phyloP scores from a whole-genome alignment of 2,888 invertebrate genomes.

The Meteorus cinctellus region DNA sequence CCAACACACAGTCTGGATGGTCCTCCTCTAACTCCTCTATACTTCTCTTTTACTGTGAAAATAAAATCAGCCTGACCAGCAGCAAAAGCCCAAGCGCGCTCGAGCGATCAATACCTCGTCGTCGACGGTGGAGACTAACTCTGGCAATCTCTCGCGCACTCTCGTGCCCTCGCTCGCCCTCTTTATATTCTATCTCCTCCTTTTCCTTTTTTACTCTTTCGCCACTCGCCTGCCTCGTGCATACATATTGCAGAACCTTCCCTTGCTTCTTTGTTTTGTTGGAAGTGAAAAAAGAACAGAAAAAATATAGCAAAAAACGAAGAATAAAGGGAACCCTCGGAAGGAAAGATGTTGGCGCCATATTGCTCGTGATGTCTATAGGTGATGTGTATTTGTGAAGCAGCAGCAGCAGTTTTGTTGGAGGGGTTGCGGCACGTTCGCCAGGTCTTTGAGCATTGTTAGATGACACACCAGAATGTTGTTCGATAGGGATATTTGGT shows the following conservation, averaged over 20 bases:
- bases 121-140: constrained; percentile 55
- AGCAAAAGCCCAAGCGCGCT: constrained; percentile 42
- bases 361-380: no score
- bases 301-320: not conserved
- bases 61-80: constrained; percentile 66
- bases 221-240: constrained; percentile 9
- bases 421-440: no score
- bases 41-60: constrained; percentile 52
- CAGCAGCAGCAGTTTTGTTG: no score
- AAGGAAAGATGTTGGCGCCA: no score
- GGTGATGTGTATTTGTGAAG: no score
- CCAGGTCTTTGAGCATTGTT: no score
- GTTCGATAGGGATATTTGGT: no score
- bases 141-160: constrained; percentile 48
- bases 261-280: not conserved
- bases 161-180: constrained; percentile 35
- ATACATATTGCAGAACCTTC: not conserved
- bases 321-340: no score
- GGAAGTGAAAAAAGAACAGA: not conserved
- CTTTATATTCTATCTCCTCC: constrained; percentile 3
- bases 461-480: no score
- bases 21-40: constrained; percentile 60
- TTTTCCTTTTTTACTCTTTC: constrained; percentile 31
- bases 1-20: constrained; percentile 62
- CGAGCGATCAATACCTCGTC: constrained; percentile 67